Evolutionary conservation across 2,888 invertebrate genomes (phyloP), one percentile per base, ranked within the genome.

Genomic region (Dicycla oo): DNA sequence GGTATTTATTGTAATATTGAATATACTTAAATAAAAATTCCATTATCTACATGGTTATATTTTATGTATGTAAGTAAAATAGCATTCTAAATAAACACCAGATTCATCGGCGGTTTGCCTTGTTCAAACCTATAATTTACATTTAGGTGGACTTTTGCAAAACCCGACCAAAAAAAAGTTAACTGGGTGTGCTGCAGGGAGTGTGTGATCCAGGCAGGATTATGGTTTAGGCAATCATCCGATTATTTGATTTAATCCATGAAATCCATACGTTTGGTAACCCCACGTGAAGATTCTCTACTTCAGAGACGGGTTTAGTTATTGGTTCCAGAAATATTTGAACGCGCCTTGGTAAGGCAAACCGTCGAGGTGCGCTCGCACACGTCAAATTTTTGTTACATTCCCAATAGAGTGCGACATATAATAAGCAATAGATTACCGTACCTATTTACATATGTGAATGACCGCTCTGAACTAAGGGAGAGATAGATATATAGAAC

Each of bases 1-100:
- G 49, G 45, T 64, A 45, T 75, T 75, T 63, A 73, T 57, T 69
- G 43, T 75, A 67, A 60, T 62, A 53, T 71, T 38, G 30, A 70
- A 65, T 71, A 64, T 56, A 74, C n/a, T 23, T 30, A 56, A 67
- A 61, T 74, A 60, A 75, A 65, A 49, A 34, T 5, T 67, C 51
- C 51, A 47, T 63, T 68, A 51, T 75, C 43, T 69, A 69, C 51
- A 63, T 69, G 49, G 51, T 75, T 66, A 40, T 23, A 53, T 68
- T 75, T 75, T 69, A 62, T 62, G 40, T 76, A 51, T 43, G 6
- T 18, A 23, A 65, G 26, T 34, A 34, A 56, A 34, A 67, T 34
- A 40, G 26, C 7, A 34, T 38, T 75, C 18, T 15, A n/a, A 38
- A n/a, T 45, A 64, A 74, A 45, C 30, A n/a, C 20, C 10, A 47